These are phyloP conservation scores for Pherbina coryleti DNA, from an alignment of 2,888 invertebrate genomes.

Conservation along the genomic window DNA sequence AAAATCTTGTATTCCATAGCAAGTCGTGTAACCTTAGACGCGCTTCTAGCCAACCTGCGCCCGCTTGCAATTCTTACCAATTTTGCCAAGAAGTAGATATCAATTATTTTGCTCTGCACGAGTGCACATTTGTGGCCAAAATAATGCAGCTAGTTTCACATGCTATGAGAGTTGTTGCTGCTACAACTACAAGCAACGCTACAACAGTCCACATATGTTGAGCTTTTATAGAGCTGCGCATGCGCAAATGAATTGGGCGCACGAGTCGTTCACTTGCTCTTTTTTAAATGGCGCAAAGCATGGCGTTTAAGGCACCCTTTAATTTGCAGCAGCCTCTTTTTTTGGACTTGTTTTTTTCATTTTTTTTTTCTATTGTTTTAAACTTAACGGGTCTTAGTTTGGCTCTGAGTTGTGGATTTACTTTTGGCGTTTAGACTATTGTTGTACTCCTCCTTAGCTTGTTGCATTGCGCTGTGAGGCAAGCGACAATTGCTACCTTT, in stretches of 20 bases:
- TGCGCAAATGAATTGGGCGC: neutral
- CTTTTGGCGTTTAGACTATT: too few species aligned
- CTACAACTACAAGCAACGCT: neutral
- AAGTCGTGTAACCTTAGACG: neutral
- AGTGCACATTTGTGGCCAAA: conserved; percentile 1
- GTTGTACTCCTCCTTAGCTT: too few species aligned
- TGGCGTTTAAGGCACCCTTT: neutral
- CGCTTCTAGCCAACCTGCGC: neutral
- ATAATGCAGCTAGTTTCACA: neutral
- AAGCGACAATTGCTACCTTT: too few species aligned
- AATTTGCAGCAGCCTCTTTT: neutral
- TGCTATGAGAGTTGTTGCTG: neutral
- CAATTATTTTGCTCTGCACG: neutral
- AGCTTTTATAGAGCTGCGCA: too few species aligned
- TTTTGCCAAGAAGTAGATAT: neutral
- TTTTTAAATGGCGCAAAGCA: neutral
- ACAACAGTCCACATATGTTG: too few species aligned
- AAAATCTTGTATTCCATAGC: neutral
- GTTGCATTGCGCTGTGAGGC: too few species aligned
- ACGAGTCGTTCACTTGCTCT: neutral
- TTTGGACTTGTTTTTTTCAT: neutral
- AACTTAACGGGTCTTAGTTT: too few species aligned
- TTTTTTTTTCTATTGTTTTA: too few species aligned
- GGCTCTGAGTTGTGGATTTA: too few species aligned
- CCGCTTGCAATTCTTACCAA: neutral